Conservation (phyloP, 2,888 invertebrate genomes). For the Sabatieria punctata region DNA sequence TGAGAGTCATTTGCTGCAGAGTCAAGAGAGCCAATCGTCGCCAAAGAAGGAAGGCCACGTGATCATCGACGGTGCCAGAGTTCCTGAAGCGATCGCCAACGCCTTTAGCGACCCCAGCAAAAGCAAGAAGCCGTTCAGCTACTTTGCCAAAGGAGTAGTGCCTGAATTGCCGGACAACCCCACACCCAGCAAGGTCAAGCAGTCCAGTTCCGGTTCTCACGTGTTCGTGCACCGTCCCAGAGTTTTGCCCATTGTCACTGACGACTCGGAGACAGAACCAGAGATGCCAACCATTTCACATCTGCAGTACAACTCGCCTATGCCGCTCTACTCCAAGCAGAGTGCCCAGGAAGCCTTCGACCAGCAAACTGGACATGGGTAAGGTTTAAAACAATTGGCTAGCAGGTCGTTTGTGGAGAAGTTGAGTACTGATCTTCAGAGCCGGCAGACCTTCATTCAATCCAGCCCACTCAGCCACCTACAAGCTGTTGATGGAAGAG, state of each 20-base stretch:
- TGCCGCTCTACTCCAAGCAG: slow-evolving; percentile 28
- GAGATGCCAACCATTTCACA: slow-evolving; percentile 12
- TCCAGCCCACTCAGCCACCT: no score
- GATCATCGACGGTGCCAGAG: neutral
- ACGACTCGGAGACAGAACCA: neutral
- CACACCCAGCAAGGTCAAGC: slow-evolving; percentile 1
- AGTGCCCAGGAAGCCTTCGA: slow-evolving; percentile 23
- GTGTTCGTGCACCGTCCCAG: slow-evolving; percentile 7
- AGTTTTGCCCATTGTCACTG: slow-evolving; percentile 8
- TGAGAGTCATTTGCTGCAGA: no score
- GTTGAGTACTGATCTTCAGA: no score
- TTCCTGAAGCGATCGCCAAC: slow-evolving; percentile 2
- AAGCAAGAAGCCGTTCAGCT: slow-evolving; percentile 91
- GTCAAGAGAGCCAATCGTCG: no score
- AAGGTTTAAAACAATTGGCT: no score
- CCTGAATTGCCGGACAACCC: slow-evolving; percentile 5
- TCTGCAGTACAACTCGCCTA: slow-evolving; percentile 31
- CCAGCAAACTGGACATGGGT: slow-evolving; percentile 17
- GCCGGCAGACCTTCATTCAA: no score
- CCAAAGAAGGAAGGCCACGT: neutral
- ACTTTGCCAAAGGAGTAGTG: slow-evolving; percentile 61
- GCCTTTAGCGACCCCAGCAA: slow-evolving; percentile 36
- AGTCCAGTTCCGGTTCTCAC: neutral
- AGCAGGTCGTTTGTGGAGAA: no score
- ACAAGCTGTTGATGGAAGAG: neutral